Evolutionary conservation across 2,113 vertebrate species (phyloP).

Genomic region (Larimichthys polyactis): DNA sequence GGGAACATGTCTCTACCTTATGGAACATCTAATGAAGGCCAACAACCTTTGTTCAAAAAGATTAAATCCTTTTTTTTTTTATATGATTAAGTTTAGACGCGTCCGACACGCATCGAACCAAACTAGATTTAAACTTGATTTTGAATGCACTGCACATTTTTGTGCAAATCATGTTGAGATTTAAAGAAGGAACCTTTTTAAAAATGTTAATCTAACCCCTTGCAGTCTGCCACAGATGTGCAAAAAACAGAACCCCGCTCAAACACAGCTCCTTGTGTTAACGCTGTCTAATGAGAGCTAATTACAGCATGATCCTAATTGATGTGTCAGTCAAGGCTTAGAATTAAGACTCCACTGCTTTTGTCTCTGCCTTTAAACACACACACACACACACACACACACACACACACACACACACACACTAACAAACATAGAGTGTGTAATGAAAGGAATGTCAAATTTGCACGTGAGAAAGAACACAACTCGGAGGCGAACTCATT

Average conservation of each 20-base stretch:
- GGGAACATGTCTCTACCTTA: background rate
- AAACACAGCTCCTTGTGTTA: conserved; percentile 22
- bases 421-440: background rate
- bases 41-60: background rate
- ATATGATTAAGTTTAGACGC: background rate
- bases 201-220: background rate
- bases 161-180: background rate
- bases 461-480: background rate
- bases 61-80: background rate
- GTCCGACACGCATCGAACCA: background rate
- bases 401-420: conserved; percentile 11
- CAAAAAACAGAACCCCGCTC: background rate
- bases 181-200: background rate
- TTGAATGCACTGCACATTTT: background rate
- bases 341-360: conserved; percentile 30
- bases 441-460: background rate
- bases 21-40: background rate
- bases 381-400: conserved; percentile 6
- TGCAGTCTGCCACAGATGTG: background rate
- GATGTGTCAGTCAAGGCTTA: conserved; percentile 59
- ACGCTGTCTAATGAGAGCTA: conserved; percentile 69
- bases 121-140: background rate
- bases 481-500: background rate
- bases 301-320: conserved; percentile 72
- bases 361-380: conserved; percentile 13